Evolutionary conservation across 2,797 vertebrate species (phyloP).

Genomic region (Fundulus diaphanus): DNA sequence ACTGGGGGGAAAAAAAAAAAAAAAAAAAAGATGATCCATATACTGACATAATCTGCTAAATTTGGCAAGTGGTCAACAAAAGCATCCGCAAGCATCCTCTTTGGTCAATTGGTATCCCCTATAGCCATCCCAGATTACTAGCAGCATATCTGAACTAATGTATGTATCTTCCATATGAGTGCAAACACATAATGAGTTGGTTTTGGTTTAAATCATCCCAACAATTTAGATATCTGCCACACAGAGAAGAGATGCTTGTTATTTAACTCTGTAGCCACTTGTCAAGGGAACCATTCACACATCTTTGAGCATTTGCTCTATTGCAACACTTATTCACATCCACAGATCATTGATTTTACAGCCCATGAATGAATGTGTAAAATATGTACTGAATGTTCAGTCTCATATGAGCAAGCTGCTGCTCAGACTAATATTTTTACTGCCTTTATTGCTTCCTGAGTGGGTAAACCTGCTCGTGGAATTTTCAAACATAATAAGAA

Average conservation of each 20-base stretch:
- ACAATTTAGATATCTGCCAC: background rate
- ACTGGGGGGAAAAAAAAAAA: too few species aligned
- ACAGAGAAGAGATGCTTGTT: background rate
- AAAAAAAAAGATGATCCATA: too few species aligned
- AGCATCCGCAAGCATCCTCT: background rate
- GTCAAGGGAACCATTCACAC: constrained; percentile 1
- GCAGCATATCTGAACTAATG: background rate
- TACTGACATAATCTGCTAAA: background rate
- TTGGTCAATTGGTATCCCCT: background rate
- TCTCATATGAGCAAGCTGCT: constrained; percentile 27
- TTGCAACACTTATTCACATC: constrained; percentile 20
- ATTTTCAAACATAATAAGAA: constrained; percentile 39
- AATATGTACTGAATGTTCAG: constrained; percentile 44
- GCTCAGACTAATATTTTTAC: constrained; percentile 30
- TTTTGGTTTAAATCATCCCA: background rate
- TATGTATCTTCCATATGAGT: background rate
- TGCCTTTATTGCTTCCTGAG: constrained; percentile 31
- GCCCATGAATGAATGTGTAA: constrained; percentile 49
- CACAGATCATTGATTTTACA: constrained; percentile 54
- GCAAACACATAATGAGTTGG: background rate
- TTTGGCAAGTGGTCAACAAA: background rate
- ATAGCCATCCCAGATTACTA: background rate
- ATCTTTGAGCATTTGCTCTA: constrained; percentile 5
- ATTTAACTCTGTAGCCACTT: background rate
- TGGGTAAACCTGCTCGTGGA: constrained; percentile 5